Conservation (phyloP, 2,888 invertebrate species). For the Stegana nigrithorax region DNA sequence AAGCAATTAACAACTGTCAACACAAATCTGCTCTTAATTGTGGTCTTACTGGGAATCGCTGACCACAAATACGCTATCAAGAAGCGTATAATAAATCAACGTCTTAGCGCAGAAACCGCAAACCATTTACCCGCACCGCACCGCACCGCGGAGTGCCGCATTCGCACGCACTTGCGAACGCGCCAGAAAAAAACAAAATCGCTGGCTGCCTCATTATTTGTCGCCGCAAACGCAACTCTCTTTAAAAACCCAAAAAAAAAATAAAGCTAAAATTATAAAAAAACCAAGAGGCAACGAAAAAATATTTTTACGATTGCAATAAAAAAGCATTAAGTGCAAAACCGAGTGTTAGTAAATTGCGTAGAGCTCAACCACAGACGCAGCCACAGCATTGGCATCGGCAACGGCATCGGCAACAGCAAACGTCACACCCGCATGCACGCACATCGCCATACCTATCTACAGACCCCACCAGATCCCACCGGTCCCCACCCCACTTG, state of each 20-base stretch:
- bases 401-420: neutral
- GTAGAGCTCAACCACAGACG: neutral
- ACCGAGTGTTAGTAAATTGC: neutral
- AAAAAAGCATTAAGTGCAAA: constrained; percentile 9
- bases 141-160: no score
- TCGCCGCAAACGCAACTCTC: neutral
- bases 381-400: neutral
- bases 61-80: neutral
- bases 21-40: constrained; percentile 18
- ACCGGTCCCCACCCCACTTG: neutral
- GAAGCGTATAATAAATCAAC: constrained; percentile 5
- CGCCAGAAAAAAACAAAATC: neutral
- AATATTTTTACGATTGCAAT: constrained; percentile 18
- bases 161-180: no score
- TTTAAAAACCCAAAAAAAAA: neutral
- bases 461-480: no score
- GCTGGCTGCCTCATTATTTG: constrained; percentile 10
- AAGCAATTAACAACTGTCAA: constrained; percentile 18
- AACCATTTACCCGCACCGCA: no score
- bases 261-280: neutral
- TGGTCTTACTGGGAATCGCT: constrained; percentile 8
- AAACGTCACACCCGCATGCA: no score
- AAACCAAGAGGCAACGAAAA: neutral
- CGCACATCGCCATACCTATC: no score
- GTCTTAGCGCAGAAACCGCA: constrained; percentile 12